These are phyloP conservation scores for Streptopelia turtur DNA, from an alignment of 2,797 vertebrate species.

Conservation along the genomic window DNA sequence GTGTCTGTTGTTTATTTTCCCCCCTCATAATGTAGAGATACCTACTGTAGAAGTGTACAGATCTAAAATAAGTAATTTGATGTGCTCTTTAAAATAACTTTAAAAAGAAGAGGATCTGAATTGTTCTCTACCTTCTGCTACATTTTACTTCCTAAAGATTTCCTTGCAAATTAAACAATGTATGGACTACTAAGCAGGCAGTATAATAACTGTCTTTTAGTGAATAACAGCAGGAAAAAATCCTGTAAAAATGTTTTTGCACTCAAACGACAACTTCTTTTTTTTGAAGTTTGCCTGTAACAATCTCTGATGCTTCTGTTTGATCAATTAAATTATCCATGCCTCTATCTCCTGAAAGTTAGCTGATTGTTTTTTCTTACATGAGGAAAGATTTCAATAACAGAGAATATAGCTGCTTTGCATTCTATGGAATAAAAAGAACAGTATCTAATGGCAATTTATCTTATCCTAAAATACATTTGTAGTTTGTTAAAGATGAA, in stretches of 20 bases:
- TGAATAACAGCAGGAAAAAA: neutral
- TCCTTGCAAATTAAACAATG: neutral
- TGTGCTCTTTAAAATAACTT: neutral
- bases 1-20: neutral
- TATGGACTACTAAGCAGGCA: neutral
- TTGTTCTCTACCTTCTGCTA: neutral
- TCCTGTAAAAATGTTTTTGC: neutral
- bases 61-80: neutral
- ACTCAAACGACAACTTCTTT: neutral
- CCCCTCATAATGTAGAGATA: neutral
- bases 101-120: neutral
- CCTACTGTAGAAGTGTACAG: rapidly evolving
- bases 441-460: neutral
- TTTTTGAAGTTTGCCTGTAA: neutral
- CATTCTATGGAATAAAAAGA: neutral
- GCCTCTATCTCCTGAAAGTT: neutral
- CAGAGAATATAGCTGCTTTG: neutral
- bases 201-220: neutral
- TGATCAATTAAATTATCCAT: neutral
- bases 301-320: neutral
- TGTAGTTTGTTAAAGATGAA: neutral
- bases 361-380: neutral
- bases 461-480: neutral
- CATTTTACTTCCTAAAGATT: neutral
- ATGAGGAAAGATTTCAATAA: neutral